Base-by-base conservation (phyloP, 2,113 vertebrate species). In the Promerops cafer region DNA sequence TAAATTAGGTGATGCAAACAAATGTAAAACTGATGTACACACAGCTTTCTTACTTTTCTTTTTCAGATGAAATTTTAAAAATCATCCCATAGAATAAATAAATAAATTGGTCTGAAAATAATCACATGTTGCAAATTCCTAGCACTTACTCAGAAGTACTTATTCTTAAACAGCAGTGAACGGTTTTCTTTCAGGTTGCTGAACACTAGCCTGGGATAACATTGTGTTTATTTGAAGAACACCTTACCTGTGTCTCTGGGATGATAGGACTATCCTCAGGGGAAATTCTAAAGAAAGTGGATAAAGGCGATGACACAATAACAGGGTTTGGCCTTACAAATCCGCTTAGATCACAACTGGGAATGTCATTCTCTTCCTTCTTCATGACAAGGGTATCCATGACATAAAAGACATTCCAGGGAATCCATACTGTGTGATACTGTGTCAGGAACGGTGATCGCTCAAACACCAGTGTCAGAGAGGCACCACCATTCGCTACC, bases 301-400 rank as follows among this genome's bases (percentile, higher is more conserved):
- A 99, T 72, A 99, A 98, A 45, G 99, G 99, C 2, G 99, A 99
- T 10, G 99, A 98, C 86, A 99, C 98, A 4, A 99, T 98, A 93
- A 99, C 92, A 0, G 99, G 99, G 83, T 98, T 98, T 71, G 99
- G 99, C 91, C 99, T 98, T 94, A 99, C 97, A 87, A 99, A 99
- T 59, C 99, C 99, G 0, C 98, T 99, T 85, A 99, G 98, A 83
- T 99, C 99, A 87, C 99, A 99, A 81, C 98, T 99, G 94, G 99
- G 99, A 76, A 99, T 99, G 97, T 99, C 98, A 59, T 99, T 99
- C 94, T 99, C 98, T 52, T 99, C 99, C 71, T 98, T 98, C 98
- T 99, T 99, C 99, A 99, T 99, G 96, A 99, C 99, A n/a, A 99
- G 98, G 0, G 99, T 99, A 85, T 99, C 99, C 99, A 99, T 99